phyloP scores from a whole-genome alignment of 2,113 vertebrate genomes.

The Corythoichthys haematopterus region DNA sequence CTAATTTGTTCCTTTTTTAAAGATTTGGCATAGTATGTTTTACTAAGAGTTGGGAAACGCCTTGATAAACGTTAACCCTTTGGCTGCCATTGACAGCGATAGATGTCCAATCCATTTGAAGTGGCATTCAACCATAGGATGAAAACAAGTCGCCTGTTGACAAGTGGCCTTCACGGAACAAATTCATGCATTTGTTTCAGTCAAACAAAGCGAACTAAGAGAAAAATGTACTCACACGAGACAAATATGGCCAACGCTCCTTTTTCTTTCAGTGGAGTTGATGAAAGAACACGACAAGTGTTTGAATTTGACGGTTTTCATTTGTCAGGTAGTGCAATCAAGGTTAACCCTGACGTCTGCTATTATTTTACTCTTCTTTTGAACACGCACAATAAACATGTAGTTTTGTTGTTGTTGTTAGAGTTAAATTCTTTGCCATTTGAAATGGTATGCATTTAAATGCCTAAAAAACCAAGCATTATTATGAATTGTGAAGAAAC shows the following conservation, averaged over 20 bases:
- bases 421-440: not conserved
- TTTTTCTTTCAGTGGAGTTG: too few species aligned
- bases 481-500: not conserved
- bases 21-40: too few species aligned
- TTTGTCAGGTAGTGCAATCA: slow-evolving; percentile 40
- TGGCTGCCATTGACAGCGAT: too few species aligned
- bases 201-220: slow-evolving; percentile 48
- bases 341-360: slow-evolving; percentile 44
- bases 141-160: slow-evolving; percentile 65
- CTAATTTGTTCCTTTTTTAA: too few species aligned
- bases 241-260: slow-evolving; percentile 40
- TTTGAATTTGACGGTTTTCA: slow-evolving; percentile 56
- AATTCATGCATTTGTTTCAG: slow-evolving; percentile 54
- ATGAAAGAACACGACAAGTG: slow-evolving; percentile 42
- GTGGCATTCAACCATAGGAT: not conserved
- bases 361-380: slow-evolving; percentile 8
- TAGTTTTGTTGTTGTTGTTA: not conserved
- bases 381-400: not conserved
- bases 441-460: not conserved
- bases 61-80: too few species aligned
- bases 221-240: slow-evolving; percentile 49
- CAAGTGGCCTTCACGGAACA: slow-evolving; percentile 47
- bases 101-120: too few species aligned
- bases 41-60: too few species aligned
- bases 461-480: not conserved